Base-by-base conservation (phyloP, 2,797 vertebrate species). In the Poeciliopsis presidionis region DNA sequence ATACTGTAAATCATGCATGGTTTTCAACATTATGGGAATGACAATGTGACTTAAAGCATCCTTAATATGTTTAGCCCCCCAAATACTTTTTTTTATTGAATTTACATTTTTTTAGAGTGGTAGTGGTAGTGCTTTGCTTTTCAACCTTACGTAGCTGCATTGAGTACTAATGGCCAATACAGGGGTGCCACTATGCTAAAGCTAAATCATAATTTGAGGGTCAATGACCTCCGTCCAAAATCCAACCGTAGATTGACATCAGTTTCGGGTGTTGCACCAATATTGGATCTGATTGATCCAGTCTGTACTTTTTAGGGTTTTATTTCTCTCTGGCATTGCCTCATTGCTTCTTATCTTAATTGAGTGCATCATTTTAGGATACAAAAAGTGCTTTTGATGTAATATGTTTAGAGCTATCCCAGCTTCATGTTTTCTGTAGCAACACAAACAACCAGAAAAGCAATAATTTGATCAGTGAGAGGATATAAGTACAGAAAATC, bases 381-480 rank as follows among this genome's bases (percentile, higher is more conserved):
- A 41, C 51, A 87, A 92, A 85, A 87, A 75, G 74, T 73, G 67
- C 83, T 89, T 93, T 93, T 94, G 91, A 93, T 94, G 87, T 90
- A 87, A 91, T 85, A 82, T 75, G 81, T 90, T 92, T 86, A 74
- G 80, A 84, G 75, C 79, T 76, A 83, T 86, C 81, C 13, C 82
- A 86, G 83, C 82, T 72, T 51, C 22, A 25, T 78, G 85, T 91
- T 87, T 85, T 87, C 84, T 45, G 57, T 87, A 39, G 74, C 28
- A 47, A 78, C 8, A 77, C 86, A 87, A 90, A 90, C 81, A 87
- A 78, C 81, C 81, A 59, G 72, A 84, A 84, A 92, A 79, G 85
- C 87, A 81, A 63, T 92, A 89, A 93, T 93, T 94, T 92, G 86
- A 94, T 94, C 91, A 93, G 86, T 14, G 81, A 77, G 84, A 77